These are phyloP conservation scores for Echinops telfairi DNA, from an alignment of 2,113 vertebrate genomes.

Conservation along the genomic window DNA sequence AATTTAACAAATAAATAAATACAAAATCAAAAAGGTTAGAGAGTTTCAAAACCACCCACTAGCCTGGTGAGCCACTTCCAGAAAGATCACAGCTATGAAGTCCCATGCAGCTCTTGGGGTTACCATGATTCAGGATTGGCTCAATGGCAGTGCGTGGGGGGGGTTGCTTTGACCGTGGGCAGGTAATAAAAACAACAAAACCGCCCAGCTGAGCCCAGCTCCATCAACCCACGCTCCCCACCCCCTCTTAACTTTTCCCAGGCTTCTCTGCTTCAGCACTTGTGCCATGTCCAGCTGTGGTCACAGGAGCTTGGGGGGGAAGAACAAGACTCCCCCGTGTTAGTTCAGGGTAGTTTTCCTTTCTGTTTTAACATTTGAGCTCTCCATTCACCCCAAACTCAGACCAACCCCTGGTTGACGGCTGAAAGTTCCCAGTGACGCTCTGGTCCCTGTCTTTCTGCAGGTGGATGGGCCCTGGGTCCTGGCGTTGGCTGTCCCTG, in stretches of 20 bases:
- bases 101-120: not conserved
- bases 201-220: not conserved
- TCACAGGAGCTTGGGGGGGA: not conserved
- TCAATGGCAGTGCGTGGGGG: not conserved
- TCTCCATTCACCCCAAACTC: not conserved
- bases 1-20: no score
- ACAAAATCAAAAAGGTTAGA: not conserved
- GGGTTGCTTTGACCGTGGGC: not conserved
- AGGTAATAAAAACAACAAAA: not conserved
- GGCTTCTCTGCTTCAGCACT: not conserved
- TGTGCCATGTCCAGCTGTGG: not conserved
- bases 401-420: not conserved
- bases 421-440: not conserved
- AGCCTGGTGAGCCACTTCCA: not conserved
- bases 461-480: constrained; percentile 40
- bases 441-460: constrained; percentile 19
- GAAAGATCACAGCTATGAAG: not conserved
- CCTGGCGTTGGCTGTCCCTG: constrained; percentile 70
- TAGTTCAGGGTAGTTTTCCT: not conserved
- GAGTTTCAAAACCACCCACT: not conserved
- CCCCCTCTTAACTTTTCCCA: not conserved
- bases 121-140: not conserved
- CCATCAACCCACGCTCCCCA: fast-evolving
- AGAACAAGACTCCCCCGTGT: not conserved
- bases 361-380: not conserved